These are phyloP conservation scores for Danionella dracula DNA, from an alignment of 2,797 vertebrate species.

Conservation along the genomic window DNA sequence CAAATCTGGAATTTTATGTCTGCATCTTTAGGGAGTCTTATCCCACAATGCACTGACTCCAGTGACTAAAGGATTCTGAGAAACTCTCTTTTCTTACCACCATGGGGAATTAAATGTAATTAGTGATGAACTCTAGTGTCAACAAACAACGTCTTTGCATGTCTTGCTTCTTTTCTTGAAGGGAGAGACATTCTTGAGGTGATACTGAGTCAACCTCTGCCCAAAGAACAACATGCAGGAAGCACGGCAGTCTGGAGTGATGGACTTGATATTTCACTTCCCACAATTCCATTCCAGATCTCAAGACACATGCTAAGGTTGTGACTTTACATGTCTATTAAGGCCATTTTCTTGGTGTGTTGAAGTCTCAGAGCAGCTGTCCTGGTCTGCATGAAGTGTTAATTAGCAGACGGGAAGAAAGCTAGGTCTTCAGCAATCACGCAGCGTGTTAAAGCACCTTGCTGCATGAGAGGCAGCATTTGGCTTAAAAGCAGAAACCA, in stretches of 20 bases:
- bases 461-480: too few relatives aligned
- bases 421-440: slow-evolving; percentile 14
- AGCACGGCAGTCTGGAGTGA: not conserved
- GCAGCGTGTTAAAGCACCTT: slow-evolving; percentile 34
- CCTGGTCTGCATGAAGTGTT: not conserved
- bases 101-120: slow-evolving; percentile 24
- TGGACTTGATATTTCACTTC: slow-evolving; percentile 1
- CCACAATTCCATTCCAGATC: slow-evolving; percentile 8
- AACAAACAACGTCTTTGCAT: slow-evolving; percentile 17
- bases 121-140: slow-evolving; percentile 31
- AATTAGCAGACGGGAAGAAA: slow-evolving; percentile 26
- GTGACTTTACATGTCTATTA: too few relatives aligned
- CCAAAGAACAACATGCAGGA: not conserved
- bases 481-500: slow-evolving; percentile 23
- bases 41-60: too few relatives aligned
- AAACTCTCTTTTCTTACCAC: not conserved
- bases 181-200: slow-evolving; percentile 25
- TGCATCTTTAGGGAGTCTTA: not conserved
- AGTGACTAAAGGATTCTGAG: not conserved
- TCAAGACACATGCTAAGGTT: not conserved
- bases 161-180: slow-evolving; percentile 14
- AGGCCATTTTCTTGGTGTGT: not conserved
- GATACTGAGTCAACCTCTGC: slow-evolving; percentile 30
- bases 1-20: not conserved
- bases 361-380: not conserved